Evolutionary conservation across 1,140 invertebrate species (phyloP).

Genomic region (Bombus confusus): DNA sequence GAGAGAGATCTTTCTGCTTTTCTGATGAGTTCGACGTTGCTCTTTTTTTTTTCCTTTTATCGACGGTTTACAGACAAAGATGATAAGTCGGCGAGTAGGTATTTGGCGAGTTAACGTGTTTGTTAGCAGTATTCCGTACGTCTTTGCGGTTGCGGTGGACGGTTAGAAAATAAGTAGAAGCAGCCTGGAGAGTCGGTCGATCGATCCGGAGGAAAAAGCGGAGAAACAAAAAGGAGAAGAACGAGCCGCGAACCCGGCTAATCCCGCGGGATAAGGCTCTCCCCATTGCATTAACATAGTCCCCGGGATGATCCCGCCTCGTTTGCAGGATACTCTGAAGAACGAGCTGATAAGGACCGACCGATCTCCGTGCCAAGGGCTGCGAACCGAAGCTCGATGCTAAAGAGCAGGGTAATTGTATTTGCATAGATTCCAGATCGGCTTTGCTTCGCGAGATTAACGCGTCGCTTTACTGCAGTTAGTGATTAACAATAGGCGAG

Average conservation of each 20-base stretch:
- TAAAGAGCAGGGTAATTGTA: conserved; percentile 72
- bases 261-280: conserved; percentile 69
- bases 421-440: conserved; percentile 78
- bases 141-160: not conserved
- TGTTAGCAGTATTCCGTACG: not conserved
- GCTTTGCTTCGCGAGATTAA: conserved; percentile 73
- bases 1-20: not conserved
- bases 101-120: not conserved
- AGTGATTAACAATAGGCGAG: conserved; percentile 71
- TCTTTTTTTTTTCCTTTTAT: no score
- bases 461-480: conserved; percentile 67
- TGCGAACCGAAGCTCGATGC: conserved; percentile 50
- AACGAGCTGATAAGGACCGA: conserved; percentile 77
- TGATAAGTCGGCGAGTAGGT: not conserved
- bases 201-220: conserved; percentile 9
- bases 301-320: conserved; percentile 74
- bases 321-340: conserved; percentile 76
- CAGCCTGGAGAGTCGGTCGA: not conserved
- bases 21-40: not conserved
- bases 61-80: no score
- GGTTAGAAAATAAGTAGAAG: not conserved
- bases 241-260: conserved; percentile 48
- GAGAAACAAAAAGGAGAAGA: conserved; percentile 14
- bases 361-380: conserved; percentile 61
- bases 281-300: conserved; percentile 76